A percentile compares a stretch with the other conserved stretches of the same genome.
Conservation (phyloP, 2,888 invertebrate species). For the Sturmia bella region DNA sequence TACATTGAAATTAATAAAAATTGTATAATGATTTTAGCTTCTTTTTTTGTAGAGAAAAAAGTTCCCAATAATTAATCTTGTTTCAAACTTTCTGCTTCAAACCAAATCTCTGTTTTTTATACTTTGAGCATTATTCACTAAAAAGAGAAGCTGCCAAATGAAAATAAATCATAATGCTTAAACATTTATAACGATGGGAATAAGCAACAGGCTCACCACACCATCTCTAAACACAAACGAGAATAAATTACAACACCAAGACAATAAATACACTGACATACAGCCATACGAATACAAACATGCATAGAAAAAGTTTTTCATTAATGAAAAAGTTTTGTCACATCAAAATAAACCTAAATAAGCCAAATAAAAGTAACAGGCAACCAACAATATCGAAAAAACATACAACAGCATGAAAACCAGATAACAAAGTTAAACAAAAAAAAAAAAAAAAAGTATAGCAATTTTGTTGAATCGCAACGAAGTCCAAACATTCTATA, state of each 20-base stretch:
- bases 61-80: slow-evolving; percentile 67
- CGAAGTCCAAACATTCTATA: not conserved
- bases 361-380: slow-evolving; percentile 65
- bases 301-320: slow-evolving; percentile 58
- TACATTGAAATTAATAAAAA: too few relatives aligned
- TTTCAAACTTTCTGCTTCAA: slow-evolving; percentile 50
- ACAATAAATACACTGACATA: slow-evolving; percentile 1
- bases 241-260: slow-evolving; percentile 8
- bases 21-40: not conserved
- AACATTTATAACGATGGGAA: slow-evolving; percentile 53
- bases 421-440: slow-evolving; percentile 1
- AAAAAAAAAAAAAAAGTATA: not conserved
- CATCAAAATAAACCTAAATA: slow-evolving; percentile 69
- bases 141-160: slow-evolving; percentile 25
- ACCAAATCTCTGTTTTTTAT: slow-evolving; percentile 21
- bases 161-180: slow-evolving; percentile 51
- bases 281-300: too few relatives aligned
- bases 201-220: slow-evolving; percentile 52
- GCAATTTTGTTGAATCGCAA: not conserved
- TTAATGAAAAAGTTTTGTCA: slow-evolving; percentile 70
- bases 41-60: slow-evolving; percentile 35
- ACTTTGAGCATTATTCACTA: slow-evolving; percentile 10
- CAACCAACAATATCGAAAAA: slow-evolving; percentile 56
- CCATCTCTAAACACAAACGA: slow-evolving; percentile 5
- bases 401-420: slow-evolving; percentile 29